Evolutionary conservation across 2,113 vertebrate genomes (phyloP).

Genomic region (Ciconia boyciana): DNA sequence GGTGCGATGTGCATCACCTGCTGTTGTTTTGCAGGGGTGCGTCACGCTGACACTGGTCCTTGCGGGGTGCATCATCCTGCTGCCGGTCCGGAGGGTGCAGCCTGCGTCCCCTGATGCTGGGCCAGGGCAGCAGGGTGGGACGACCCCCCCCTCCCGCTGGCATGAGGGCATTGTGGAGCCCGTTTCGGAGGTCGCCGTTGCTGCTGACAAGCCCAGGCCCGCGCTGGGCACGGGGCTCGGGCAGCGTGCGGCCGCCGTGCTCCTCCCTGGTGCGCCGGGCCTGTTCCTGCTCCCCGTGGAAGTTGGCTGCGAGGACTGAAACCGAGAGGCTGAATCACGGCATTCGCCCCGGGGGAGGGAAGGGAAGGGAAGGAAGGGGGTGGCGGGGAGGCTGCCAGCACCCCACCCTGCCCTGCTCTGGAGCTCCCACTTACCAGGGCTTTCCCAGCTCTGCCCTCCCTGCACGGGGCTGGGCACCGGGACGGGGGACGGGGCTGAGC

Average conservation of each 20-base stretch:
- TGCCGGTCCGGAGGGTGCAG: background rate
- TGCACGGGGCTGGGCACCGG: accelerated
- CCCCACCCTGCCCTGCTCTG: background rate
- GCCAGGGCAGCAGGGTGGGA: background rate
- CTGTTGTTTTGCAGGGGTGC: background rate
- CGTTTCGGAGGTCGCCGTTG: accelerated
- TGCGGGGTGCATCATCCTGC: background rate
- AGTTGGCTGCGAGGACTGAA: slow-evolving; percentile 56
- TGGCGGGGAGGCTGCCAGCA: background rate
- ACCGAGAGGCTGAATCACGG: slow-evolving; percentile 61
- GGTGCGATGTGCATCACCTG: background rate
- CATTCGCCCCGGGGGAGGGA: slow-evolving; percentile 13
- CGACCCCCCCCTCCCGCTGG: background rate
- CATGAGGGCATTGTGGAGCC: accelerated
- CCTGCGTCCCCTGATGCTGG: accelerated
- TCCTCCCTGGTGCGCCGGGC: background rate
- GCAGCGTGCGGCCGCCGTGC: background rate
- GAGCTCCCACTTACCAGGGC: background rate
- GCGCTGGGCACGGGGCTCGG: background rate
- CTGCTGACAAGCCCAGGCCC: background rate
- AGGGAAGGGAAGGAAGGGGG: background rate
- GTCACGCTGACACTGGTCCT: background rate
- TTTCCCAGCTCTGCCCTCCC: background rate
- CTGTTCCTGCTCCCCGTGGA: background rate
- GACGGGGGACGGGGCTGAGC: background rate